Base-by-base conservation (phyloP, 1,140 invertebrate genomes). In the Macrocentrus cingulum region DNA sequence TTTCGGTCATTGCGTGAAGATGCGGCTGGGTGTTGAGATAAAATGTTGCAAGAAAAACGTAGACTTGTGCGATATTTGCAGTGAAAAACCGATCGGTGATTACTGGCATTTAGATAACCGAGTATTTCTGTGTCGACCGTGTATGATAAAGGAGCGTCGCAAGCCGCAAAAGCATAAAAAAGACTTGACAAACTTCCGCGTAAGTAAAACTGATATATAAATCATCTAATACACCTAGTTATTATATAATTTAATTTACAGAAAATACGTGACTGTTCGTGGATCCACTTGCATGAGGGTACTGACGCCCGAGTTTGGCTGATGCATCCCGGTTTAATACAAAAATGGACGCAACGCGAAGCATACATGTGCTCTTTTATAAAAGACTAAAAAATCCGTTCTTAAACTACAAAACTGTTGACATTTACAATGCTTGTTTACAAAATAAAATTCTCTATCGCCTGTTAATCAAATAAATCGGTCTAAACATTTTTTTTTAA, bases 261-360 rank as follows among this genome's bases (percentile, higher is more conserved):
- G 75, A 74, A 70, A 73, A 57, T 77, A 54, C 67, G 75, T 32
- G 69, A 76, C 20, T 79, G 74, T 58, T 75, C 73, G 1, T 54
- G 52, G 25, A 71, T 79, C 48, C 76, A 79, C 61, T 62, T 45
- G 20, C 75, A 79, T 39, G 68, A 73, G 46, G 68, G 65, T 15
- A 77, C 70, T 1, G 65, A 68, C 29, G 73, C 75, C 20, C 76
- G 74, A 58, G 65, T 66, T n/a, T 77, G 71, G 69, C 48, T 73
- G 5, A 68, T 74, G 37, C 64, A 69, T 64, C 71, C 74, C 22
- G 49, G 62, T 41, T 29, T 49, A 6, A 59, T 75, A 11, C 39
- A 57, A 57, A 66, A 75, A 50, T 73, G 67, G 56, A 55, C 53
- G n/a, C 62, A 55, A 22, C 71, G 60, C 54, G 76, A 79, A 62